Evolutionary conservation across 1,140 invertebrate genomes (phyloP), one percentile per base, ranked within the genome.

Genomic region (Drosophila nebulosa): DNA sequence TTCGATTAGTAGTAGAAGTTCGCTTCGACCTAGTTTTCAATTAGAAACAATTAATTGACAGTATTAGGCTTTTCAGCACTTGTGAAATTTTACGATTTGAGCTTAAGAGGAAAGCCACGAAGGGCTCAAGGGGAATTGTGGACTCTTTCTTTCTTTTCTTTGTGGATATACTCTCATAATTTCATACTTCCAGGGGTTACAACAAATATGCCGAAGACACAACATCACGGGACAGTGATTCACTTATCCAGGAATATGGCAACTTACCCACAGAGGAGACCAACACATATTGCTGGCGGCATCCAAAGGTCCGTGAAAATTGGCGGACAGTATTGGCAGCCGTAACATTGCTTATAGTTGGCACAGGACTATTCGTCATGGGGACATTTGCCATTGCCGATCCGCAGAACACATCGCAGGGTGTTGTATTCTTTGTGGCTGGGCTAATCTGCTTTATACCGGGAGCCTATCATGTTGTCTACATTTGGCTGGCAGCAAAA

Each of bases 261-360:
- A 93, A 94, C 84, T 92, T 93, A 30, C 92, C 90, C 59, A 93
- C 93, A 63, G 94, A 94, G 74, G 93, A 94, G 66, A 92, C 93
- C 21, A 93, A 90, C 64, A 91, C 91, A 90, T 94, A 95, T 66
- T 97, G 96, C 93, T 96, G 95, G 93, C 94, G 94, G 46, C 96
- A 97, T 92, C 96, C 96, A 1, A 96, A 96, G 92, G 95, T 97
- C 22, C 92, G 94, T 73, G 96, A 97, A 89, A 97, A 97, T 89
- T 97, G 96, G 96, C 95, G 95, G 89, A 96, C 96, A 74, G 96
- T 97, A 3, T 92, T 96, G 69, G 96, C 95, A 35, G 96, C 96
- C 5, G 94, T 96, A 67, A 94, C 95, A 55, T 92, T 97, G 27
- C 92, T 97, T 1, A 86, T 97, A 18, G 94, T 97, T 14, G 96